phyloP scores from a whole-genome alignment of 2,888 invertebrate genomes.

The Stegana nigrithorax region DNA sequence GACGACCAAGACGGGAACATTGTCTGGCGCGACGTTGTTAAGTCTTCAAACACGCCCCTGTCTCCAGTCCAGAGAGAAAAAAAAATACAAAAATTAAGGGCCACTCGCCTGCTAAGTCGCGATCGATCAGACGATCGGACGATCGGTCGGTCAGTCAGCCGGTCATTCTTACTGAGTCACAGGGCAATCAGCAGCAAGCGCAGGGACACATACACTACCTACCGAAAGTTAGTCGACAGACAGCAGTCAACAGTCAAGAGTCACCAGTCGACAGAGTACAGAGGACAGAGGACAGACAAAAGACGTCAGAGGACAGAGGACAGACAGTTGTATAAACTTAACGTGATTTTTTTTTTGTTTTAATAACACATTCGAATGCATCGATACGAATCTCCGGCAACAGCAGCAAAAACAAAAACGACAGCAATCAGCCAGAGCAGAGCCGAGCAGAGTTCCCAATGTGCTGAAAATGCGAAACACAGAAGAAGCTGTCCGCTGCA shows the following conservation, averaged over 20 bases:
- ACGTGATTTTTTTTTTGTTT: constrained; percentile 42
- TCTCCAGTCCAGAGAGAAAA: constrained; percentile 49
- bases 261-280: background rate
- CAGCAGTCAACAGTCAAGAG: background rate
- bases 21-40: constrained; percentile 58
- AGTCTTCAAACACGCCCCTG: constrained; percentile 61
- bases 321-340: constrained; percentile 39
- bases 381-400: constrained; percentile 4
- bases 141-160: background rate
- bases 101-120: constrained; percentile 38
- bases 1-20: too few relatives aligned
- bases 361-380: constrained; percentile 22
- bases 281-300: background rate
- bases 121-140: constrained; percentile 30
- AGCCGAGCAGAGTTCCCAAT: too few relatives aligned
- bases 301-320: background rate
- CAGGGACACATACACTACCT: background rate
- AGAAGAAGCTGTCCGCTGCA: background rate
- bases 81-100: constrained; percentile 35
- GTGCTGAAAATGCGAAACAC: constrained; percentile 20
- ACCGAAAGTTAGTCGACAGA: background rate
- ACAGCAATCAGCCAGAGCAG: too few relatives aligned
- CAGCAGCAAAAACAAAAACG: too few relatives aligned
- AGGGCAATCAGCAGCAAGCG: too few relatives aligned
- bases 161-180: too few relatives aligned